A percentile compares a stretch with the other conserved stretches of the same genome.
Evolutionary conservation across 2,888 invertebrate species (phyloP).

Genomic region (Orthonychiurus folsomi): DNA sequence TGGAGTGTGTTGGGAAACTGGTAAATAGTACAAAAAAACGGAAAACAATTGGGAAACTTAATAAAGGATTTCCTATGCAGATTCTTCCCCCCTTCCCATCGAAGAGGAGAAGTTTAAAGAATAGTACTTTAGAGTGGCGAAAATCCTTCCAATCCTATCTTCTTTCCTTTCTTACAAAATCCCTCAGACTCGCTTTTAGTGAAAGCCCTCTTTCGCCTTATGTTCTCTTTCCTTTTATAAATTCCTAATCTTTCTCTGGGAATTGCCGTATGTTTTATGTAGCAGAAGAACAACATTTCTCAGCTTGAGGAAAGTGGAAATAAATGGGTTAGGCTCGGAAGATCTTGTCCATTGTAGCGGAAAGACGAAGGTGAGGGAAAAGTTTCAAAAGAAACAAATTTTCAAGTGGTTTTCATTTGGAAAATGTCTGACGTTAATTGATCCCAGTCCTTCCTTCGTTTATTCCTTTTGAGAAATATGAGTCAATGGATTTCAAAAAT

Average conservation of each 20-base stretch:
- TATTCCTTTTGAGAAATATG: not conserved
- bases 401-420: not conserved
- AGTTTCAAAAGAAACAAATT: not conserved
- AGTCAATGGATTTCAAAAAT: not conserved
- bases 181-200: not conserved
- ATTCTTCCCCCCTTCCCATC: not conserved
- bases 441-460: no score
- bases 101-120: not conserved
- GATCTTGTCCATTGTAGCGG: not conserved
- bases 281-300: not conserved
- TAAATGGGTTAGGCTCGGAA: not conserved
- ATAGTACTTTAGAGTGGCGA: not conserved
- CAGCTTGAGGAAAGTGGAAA: not conserved
- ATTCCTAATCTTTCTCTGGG: not conserved
- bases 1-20: no score
- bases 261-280: slow-evolving; percentile 1
- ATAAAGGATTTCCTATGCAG: not conserved
- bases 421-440: not conserved
- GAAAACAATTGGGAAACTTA: no score
- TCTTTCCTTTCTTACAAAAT: not conserved
- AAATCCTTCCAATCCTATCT: not conserved
- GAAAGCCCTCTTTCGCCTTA: no score
- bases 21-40: no score
- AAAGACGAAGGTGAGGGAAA: not conserved
- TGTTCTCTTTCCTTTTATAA: not conserved